Percentiles rank a stretch among this genome's conserved stretches.
Evolutionary conservation across 2,113 vertebrate species (phyloP).

Genomic region (Stomatorhinus ivindoensis): DNA sequence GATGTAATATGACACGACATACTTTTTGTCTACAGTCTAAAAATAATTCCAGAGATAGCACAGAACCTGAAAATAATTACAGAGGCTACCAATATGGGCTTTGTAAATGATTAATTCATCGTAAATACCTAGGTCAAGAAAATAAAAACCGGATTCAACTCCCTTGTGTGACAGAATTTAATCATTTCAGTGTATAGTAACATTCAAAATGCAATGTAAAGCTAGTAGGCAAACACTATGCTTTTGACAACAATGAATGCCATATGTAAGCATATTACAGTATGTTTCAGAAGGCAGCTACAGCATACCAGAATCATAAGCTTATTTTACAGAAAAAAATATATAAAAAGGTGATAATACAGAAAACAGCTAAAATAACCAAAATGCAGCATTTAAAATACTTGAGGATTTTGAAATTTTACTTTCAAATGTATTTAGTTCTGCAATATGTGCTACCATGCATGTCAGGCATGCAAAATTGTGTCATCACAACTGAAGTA

Average conservation of each 20-base stretch:
- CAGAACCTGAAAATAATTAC: neutral
- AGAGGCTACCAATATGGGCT: neutral
- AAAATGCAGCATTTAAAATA: neutral
- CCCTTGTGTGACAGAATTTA: neutral
- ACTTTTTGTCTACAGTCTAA: neutral
- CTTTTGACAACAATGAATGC: neutral
- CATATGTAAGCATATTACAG: neutral
- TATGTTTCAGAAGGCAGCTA: neutral
- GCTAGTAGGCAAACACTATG: neutral
- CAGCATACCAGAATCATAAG: neutral
- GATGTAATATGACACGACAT: neutral
- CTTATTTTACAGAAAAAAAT: neutral
- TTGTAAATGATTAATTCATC: neutral
- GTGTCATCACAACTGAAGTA: neutral
- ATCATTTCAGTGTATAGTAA: neutral
- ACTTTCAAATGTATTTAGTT: neutral
- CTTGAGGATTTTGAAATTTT: neutral
- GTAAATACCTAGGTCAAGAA: neutral
- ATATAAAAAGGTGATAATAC: neutral
- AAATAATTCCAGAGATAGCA: neutral
- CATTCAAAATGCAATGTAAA: neutral
- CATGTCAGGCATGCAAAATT: neutral
- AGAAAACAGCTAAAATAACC: neutral
- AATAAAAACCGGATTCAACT: neutral
- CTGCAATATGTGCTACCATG: neutral